Percentiles rank a stretch among this genome's conserved stretches.
These are phyloP conservation scores for Plectus sambesii DNA, from an alignment of 1,140 invertebrate genomes.

Conservation along the genomic window DNA sequence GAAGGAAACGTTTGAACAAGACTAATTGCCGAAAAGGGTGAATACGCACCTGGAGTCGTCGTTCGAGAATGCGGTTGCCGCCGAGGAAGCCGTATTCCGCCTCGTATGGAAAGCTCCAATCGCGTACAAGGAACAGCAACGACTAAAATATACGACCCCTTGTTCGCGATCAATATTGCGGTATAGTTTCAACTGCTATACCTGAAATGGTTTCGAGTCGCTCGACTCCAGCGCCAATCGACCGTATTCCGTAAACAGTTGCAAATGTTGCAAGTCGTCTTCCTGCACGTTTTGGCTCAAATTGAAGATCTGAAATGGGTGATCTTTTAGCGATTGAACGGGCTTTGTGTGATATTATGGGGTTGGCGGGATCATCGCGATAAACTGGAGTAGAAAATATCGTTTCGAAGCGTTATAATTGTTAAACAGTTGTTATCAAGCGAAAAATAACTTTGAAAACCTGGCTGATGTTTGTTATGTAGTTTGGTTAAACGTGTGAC, in stretches of 20 bases:
- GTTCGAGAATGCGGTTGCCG: constrained; percentile 68
- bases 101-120: constrained; percentile 96
- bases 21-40: not conserved
- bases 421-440: too few species aligned
- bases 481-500: too few species aligned
- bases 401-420: too few species aligned
- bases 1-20: constrained; percentile 12
- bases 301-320: constrained; percentile 48
- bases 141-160: constrained; percentile 57
- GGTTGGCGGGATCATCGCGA: too few species aligned
- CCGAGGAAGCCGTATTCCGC: constrained; percentile 74
- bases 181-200: constrained; percentile 25
- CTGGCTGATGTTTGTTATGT: too few species aligned
- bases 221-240: constrained; percentile 72
- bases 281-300: constrained; percentile 50
- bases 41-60: constrained; percentile 61
- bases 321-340: too few species aligned
- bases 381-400: too few species aligned
- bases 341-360: too few species aligned
- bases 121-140: constrained; percentile 79
- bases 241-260: constrained; percentile 88
- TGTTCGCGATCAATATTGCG: too few species aligned
- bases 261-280: constrained; percentile 50
- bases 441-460: too few species aligned
- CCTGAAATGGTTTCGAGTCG: constrained; percentile 70